Conservation (phyloP, 2,888 invertebrate genomes). For the Nymphalis polychloros region DNA sequence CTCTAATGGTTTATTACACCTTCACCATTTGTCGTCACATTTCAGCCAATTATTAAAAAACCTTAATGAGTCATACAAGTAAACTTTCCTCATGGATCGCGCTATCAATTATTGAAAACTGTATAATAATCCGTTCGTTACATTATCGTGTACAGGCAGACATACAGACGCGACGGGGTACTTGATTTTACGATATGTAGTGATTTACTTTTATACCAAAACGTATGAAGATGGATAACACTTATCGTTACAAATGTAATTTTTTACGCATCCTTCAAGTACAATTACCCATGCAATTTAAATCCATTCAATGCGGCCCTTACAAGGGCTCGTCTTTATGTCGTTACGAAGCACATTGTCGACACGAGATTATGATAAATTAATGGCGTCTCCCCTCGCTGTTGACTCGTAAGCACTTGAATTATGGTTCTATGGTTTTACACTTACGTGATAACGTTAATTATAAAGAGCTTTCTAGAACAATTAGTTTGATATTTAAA, state of each 20-base stretch:
- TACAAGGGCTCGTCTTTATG: constrained; percentile 43
- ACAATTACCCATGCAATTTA: neutral
- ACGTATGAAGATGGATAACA: neutral
- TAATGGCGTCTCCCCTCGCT: constrained; percentile 4
- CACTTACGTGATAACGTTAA: neutral
- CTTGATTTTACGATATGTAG: neutral
- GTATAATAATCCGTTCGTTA: no score
- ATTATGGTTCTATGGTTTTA: neutral
- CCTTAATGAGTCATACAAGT: no score
- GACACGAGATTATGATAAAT: constrained; percentile 34
- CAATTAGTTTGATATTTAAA: no score
- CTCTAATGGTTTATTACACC: no score
- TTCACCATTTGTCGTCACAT: no score
- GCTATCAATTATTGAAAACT: no score
- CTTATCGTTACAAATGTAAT: neutral
- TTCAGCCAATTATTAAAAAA: no score
- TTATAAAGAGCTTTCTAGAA: no score
- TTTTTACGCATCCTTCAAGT: neutral
- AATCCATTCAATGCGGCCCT: neutral
- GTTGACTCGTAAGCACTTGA: constrained; percentile 2
- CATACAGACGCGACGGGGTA: no score
- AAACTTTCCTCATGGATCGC: no score
- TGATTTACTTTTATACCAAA: neutral
- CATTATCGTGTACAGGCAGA: no score
- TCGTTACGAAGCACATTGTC: constrained; percentile 64